Base-by-base conservation (phyloP, 1,140 invertebrate genomes). In the Pararge aegeria region DNA sequence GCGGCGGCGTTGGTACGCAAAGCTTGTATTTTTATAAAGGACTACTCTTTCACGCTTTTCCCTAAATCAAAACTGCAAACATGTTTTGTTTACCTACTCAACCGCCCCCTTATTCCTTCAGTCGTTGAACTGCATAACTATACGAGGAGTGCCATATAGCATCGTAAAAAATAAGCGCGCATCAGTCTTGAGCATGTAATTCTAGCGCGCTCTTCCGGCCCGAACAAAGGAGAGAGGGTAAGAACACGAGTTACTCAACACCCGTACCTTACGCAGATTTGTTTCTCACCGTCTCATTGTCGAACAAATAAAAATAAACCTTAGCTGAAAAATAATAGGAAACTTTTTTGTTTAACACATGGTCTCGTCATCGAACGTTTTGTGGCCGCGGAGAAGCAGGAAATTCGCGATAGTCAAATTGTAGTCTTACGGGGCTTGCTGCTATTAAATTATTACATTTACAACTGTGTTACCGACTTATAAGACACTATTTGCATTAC, bases 171-270 rank as follows among this genome's bases (percentile, higher is more conserved):
- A 87, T 89, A 89, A 89, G 87, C 87, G 84, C 83, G 80, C 87
- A 89, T 89, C 85, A 89, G 85, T 84, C 79, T 89, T 72, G 83
- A 88, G 87, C 87, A 87, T 89, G 87, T 89, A 89, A 89, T 88
- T 89, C 87, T 88, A 89, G 87, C 84, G 83, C 76, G 84, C 82
- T 86, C 87, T 89, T 89, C 87, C 87, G 84, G 80, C 78, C 78
- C 78, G 80, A 87, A 89, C 87, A 89, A 89, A 89, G 84, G 79
- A 85, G 84, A 81, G 86, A 87, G 87, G 84, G 84, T 86, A 87
- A 89, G 83, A 84, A 89, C 87, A 87, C 84, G 87, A 88, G 84
- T 89, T 88, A 89, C 82, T 88, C 87, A 85, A 89, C 87, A 89
- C 84, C 84, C 74, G 82, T 84, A 79, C 85, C 87, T 86, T 83